A percentile compares a stretch with the other conserved stretches of the same genome.
Conservation (phyloP, 1,140 invertebrate genomes). For the Drepana arcuata region DNA sequence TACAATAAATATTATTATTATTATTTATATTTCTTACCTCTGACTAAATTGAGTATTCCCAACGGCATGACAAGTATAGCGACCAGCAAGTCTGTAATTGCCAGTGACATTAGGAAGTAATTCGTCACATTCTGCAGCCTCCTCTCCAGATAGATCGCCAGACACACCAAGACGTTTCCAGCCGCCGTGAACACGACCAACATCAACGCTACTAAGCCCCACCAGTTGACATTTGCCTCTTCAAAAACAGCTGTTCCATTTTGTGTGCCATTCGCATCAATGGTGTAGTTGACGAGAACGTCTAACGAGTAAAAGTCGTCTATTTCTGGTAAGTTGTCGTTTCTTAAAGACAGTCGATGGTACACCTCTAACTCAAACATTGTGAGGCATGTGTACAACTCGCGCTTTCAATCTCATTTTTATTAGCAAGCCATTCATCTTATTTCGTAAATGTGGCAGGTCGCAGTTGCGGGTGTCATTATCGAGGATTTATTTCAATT, state of each 20-base stretch:
- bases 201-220: conserved; percentile 83
- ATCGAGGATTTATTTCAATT: conserved; percentile 20
- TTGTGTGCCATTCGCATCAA: conserved; percentile 6
- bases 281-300: conserved; percentile 18
- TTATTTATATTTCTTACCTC: conserved; percentile 73
- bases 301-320: conserved; percentile 7
- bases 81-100: conserved; percentile 95
- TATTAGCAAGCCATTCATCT: conserved; percentile 37
- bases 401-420: conserved; percentile 36
- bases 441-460: conserved; percentile 59
- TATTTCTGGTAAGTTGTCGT: conserved; percentile 5
- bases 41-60: conserved; percentile 83
- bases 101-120: conserved; percentile 96
- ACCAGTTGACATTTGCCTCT: conserved; percentile 59
- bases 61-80: conserved; percentile 93
- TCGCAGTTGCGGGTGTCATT: conserved; percentile 33
- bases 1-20: background rate
- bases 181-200: conserved; percentile 90
- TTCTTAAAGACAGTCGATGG: conserved; percentile 17
- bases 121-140: conserved; percentile 96
- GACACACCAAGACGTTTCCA: conserved; percentile 94
- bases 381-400: conserved; percentile 26
- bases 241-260: conserved; percentile 18
- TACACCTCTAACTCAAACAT: conserved; percentile 43
- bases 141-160: conserved; percentile 91